Conservation (phyloP, 2,797 vertebrate species). For the Anisognathus igniventris region DNA sequence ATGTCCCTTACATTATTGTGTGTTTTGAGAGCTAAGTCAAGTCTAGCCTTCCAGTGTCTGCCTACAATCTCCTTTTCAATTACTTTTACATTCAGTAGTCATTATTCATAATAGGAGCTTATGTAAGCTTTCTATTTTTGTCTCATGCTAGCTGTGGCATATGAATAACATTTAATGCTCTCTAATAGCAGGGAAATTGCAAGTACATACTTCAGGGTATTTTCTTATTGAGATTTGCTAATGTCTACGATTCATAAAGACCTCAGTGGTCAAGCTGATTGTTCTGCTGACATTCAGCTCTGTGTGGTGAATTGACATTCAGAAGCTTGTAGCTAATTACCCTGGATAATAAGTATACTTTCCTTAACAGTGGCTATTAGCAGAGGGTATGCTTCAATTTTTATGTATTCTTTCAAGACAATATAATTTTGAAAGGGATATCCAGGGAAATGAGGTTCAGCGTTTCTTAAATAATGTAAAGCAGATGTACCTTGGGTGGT, state of each 20-base stretch:
- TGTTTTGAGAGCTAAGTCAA: not conserved
- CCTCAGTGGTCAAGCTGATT: not conserved
- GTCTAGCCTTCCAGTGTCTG: not conserved
- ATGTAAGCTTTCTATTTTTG: constrained; percentile 3
- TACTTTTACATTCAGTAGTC: not conserved
- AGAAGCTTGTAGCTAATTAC: not conserved
- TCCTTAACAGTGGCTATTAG: not conserved
- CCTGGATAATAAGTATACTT: not conserved
- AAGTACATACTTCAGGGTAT: not conserved
- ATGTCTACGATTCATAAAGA: constrained; percentile 12
- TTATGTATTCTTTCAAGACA: not conserved
- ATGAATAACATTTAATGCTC: not conserved
- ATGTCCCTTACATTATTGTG: not conserved
- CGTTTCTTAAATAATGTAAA: not conserved
- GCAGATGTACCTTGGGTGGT: not conserved
- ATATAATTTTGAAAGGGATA: not conserved
- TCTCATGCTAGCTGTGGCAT: not conserved
- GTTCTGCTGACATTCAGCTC: not conserved
- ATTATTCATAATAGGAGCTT: not conserved
- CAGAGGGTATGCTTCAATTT: not conserved
- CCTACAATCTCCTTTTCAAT: constrained; percentile 4
- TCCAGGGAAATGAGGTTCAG: not conserved
- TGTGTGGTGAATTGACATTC: not conserved
- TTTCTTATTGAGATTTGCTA: constrained; percentile 13
- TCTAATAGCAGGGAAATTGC: constrained; percentile 14